Evolutionary conservation across 2,113 vertebrate species (phyloP).

Genomic region (Stercorarius parasiticus): DNA sequence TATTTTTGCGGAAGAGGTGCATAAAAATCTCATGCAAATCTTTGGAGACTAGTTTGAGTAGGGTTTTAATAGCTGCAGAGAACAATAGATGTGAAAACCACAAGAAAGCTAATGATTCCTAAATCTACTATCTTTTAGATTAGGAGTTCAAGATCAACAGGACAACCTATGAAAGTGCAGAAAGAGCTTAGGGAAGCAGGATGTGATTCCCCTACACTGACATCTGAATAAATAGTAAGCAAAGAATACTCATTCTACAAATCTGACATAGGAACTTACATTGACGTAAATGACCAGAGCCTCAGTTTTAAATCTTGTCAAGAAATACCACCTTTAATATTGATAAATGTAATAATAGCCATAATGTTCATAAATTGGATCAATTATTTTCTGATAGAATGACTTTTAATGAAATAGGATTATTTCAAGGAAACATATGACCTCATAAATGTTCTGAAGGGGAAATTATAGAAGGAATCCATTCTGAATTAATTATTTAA

Average conservation of each 20-base stretch:
- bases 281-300: background rate
- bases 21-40: background rate
- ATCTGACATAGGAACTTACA: background rate
- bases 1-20: background rate
- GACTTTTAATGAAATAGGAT: background rate
- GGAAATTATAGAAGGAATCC: background rate
- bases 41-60: background rate
- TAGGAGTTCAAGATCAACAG: background rate
- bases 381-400: background rate
- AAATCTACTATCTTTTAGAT: background rate
- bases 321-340: background rate
- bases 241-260: background rate
- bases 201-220: background rate
- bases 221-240: background rate
- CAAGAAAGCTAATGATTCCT: background rate
- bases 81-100: background rate
- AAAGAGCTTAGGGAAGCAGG: background rate
- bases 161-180: background rate
- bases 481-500: background rate
- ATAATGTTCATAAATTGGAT: background rate
- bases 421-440: background rate
- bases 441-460: background rate
- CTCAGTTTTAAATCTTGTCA: background rate
- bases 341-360: background rate
- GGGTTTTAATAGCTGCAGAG: background rate